Evolutionary conservation across 2,888 invertebrate species (phyloP).

Genomic region (Drosophila meridionalis): DNA sequence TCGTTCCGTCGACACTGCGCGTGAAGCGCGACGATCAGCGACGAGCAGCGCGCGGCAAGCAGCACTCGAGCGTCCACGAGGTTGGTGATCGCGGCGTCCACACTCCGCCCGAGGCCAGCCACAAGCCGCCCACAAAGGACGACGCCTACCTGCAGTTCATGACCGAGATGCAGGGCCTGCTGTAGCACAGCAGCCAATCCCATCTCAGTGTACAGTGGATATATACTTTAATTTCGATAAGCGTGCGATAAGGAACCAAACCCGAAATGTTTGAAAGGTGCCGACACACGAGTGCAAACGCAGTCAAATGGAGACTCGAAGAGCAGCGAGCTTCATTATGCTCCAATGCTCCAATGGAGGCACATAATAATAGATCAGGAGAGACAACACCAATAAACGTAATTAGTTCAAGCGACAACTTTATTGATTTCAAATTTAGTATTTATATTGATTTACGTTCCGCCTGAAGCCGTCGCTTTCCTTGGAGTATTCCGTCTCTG

Average conservation of each 20-base stretch:
- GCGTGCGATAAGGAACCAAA: neutral
- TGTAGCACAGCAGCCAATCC: constrained; percentile 86
- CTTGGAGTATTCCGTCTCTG: constrained; percentile 20
- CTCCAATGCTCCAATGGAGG: neutral
- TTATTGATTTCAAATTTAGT: neutral
- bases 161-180: constrained; percentile 98
- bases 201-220: constrained; percentile 28
- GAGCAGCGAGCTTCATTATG: too few species aligned
- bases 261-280: constrained; percentile 1
- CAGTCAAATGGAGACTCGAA: too few species aligned
- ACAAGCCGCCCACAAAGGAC: constrained; percentile 91
- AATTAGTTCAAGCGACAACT: neutral
- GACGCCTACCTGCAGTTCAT: constrained; percentile 99
- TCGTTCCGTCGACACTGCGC: constrained; percentile 96
- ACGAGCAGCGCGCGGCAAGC: constrained; percentile 84
- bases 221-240: constrained; percentile 30
- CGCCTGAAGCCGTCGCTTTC: neutral
- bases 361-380: neutral
- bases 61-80: constrained; percentile 85
- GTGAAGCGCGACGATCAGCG: constrained; percentile 94
- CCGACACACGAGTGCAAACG: too few species aligned
- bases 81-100: constrained; percentile 61
- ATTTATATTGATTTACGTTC: neutral
- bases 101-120: constrained; percentile 70
- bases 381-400: neutral